A percentile compares a stretch with the other conserved stretches of the same genome.
These are phyloP conservation scores for Pyrrhia umbra DNA, from an alignment of 2,888 invertebrate species.

Conservation along the genomic window DNA sequence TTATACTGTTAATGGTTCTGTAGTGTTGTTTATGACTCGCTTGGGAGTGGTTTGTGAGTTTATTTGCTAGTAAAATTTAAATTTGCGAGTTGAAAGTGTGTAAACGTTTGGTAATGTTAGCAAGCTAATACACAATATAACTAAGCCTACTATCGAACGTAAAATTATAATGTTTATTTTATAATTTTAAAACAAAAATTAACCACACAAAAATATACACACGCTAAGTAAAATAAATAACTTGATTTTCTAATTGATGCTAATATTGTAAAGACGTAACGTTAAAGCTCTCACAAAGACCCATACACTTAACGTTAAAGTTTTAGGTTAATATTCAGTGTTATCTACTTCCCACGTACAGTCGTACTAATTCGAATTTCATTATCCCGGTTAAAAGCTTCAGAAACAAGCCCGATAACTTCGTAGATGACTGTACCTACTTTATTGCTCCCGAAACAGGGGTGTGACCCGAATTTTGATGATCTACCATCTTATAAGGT, in stretches of 20 bases:
- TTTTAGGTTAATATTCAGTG: background rate
- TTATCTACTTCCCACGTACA: background rate
- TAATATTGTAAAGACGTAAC: too few species aligned
- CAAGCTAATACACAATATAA: background rate
- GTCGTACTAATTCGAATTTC: constrained; percentile 9
- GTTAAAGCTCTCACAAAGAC: background rate
- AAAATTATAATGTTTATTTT: background rate
- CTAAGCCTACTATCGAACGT: background rate
- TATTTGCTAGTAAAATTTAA: constrained; percentile 3
- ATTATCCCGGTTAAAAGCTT: constrained; percentile 28
- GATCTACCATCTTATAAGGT: constrained; percentile 24
- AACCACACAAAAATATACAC: too few species aligned
- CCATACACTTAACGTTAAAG: background rate
- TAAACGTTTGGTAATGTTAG: background rate
- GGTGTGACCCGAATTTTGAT: constrained; percentile 51
- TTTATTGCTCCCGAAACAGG: constrained; percentile 38
- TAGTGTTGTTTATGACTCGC: constrained; percentile 5
- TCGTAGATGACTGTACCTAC: constrained; percentile 29
- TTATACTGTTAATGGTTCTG: constrained; percentile 13
- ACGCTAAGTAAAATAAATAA: too few species aligned
- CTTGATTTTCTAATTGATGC: too few species aligned
- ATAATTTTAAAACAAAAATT: background rate
- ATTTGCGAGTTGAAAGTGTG: background rate
- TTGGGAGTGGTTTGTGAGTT: constrained; percentile 6
- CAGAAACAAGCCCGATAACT: constrained; percentile 17